Conservation (phyloP, 2,113 vertebrate genomes). For the Myocastor coypus region DNA sequence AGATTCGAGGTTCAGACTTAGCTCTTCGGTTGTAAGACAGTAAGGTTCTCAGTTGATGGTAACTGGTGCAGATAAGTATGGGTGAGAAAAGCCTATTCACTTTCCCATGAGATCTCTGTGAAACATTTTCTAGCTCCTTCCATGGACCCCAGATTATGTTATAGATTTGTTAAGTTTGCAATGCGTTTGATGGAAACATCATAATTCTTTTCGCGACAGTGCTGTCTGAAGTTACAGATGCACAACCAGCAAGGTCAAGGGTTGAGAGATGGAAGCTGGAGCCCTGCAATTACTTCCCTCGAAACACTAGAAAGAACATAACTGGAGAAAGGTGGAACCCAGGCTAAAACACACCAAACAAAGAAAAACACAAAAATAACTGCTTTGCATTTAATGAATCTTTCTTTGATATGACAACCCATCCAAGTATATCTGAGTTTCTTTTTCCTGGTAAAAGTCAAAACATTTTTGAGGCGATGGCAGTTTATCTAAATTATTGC, state of each 20-base stretch:
- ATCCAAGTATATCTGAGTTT: constrained; percentile 85
- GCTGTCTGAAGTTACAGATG: constrained; percentile 84
- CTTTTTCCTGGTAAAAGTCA: constrained; percentile 78
- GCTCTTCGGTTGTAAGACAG: background rate
- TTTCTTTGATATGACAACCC: constrained; percentile 83
- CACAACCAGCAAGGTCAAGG: constrained; percentile 84
- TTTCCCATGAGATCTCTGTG: constrained; percentile 61
- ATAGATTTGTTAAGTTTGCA: constrained; percentile 84
- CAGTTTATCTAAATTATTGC: constrained; percentile 91
- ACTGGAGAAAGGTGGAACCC: constrained; percentile 79
- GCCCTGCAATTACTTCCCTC: constrained; percentile 79
- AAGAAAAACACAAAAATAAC: constrained; percentile 86
- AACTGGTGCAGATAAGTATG: background rate
- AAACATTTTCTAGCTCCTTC: constrained; percentile 79
- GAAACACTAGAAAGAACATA: constrained; percentile 84
- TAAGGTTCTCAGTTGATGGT: constrained; percentile 35
- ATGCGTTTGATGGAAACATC: constrained; percentile 84
- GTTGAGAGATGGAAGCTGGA: constrained; percentile 85
- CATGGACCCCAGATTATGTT: constrained; percentile 80
- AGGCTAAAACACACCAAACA: constrained; percentile 79
- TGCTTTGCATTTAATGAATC: constrained; percentile 84
- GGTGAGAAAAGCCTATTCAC: background rate
- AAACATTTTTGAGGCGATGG: constrained; percentile 85
- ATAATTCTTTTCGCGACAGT: constrained; percentile 86
- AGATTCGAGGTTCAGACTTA: background rate